Conservation (phyloP, 2,113 vertebrate species). For the Scalopus aquaticus region DNA sequence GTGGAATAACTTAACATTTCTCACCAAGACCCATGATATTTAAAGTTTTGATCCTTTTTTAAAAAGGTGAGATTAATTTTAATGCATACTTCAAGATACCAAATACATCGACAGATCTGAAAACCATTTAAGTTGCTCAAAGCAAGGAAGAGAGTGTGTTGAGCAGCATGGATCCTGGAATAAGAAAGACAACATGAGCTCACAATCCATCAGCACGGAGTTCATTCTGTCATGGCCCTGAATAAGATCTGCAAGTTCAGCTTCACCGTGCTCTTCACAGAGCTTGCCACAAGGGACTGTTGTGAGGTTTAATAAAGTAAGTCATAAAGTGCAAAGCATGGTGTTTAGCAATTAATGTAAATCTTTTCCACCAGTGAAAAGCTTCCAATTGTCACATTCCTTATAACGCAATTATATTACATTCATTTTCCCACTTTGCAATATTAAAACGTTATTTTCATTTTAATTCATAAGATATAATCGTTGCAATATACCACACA, state of each 20-base stretch:
- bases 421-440: not conserved
- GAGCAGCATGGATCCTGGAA: not conserved
- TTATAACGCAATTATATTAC: not conserved
- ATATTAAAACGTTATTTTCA: not conserved
- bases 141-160: not conserved
- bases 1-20: conserved; percentile 13
- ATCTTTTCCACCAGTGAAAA: not conserved
- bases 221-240: not conserved
- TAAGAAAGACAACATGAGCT: not conserved
- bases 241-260: not conserved
- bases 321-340: not conserved
- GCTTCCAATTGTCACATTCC: not conserved
- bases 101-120: not conserved
- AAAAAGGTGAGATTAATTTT: conserved; percentile 12
- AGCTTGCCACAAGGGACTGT: too few species aligned
- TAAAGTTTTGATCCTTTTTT: not conserved
- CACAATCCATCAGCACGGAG: not conserved
- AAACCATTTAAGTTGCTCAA: not conserved
- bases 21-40: not conserved
- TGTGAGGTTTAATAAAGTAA: not conserved
- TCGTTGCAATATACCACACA: not conserved
- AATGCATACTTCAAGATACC: not conserved
- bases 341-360: not conserved
- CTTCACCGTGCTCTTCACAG: too few species aligned
- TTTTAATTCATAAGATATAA: not conserved